phyloP scores from a whole-genome alignment of 2,888 invertebrate genomes.

The Pyrocoelia pectoralis region DNA sequence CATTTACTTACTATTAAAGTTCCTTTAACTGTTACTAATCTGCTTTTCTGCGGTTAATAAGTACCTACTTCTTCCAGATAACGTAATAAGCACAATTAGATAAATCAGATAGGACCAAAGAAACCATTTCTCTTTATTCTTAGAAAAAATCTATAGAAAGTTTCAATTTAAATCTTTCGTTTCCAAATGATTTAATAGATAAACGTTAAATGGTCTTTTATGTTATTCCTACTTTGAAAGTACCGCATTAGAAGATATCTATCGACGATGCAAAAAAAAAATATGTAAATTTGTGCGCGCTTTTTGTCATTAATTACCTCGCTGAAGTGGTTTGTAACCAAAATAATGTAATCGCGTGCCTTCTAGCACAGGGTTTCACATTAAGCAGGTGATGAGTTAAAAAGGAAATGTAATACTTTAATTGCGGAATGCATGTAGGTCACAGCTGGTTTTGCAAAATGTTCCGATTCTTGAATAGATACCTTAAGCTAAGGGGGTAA shows the following conservation, averaged over 20 bases:
- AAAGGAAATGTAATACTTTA: slow-evolving; percentile 41
- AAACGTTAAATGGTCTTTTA: not conserved
- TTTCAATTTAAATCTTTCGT: not conserved
- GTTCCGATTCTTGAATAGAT: slow-evolving; percentile 34
- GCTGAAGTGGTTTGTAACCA: not conserved
- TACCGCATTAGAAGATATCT: not conserved
- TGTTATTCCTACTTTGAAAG: not conserved
- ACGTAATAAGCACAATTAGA: not conserved
- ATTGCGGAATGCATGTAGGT: slow-evolving; percentile 41
- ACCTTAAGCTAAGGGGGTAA: slow-evolving; percentile 14
- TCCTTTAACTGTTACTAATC: not conserved
- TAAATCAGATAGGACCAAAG: not conserved
- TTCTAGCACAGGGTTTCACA: slow-evolving; percentile 13
- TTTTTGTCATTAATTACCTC: not conserved
- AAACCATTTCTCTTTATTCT: not conserved
- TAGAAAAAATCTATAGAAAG: not conserved
- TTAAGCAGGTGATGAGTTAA: slow-evolving; percentile 37
- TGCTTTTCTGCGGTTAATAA: not conserved
- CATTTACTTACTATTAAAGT: slow-evolving; percentile 3
- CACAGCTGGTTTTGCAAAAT: slow-evolving; percentile 44
- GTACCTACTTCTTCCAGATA: not conserved
- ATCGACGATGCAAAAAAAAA: not conserved
- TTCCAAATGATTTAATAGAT: not conserved
- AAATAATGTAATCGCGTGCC: slow-evolving; percentile 13
- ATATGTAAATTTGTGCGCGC: not conserved